phyloP scores from a whole-genome alignment of 2,888 invertebrate species.

The Pyrocoelia pectoralis region DNA sequence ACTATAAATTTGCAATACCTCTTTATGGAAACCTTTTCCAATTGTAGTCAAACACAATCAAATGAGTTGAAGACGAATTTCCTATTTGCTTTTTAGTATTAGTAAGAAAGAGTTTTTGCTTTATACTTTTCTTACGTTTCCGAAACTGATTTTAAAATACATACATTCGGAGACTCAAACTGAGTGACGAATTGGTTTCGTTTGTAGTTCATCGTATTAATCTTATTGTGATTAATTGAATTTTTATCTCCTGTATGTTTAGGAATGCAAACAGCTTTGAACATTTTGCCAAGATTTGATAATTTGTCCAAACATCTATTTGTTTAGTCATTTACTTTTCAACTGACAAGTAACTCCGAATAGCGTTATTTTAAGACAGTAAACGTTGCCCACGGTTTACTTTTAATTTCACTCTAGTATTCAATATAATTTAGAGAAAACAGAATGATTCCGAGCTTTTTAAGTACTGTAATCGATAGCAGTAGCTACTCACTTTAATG shows the following conservation, averaged over 20 bases:
- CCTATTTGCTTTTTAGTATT: conserved; percentile 10
- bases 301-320: conserved; percentile 1
- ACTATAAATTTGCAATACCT: conserved; percentile 36
- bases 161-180: too few relatives aligned
- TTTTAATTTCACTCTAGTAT: too few relatives aligned
- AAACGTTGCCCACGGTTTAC: too few relatives aligned
- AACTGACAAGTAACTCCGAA: neutral
- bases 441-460: too few relatives aligned
- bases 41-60: conserved; percentile 26
- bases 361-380: neutral
- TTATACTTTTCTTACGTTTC: neutral
- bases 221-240: neutral
- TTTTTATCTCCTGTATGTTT: neutral
- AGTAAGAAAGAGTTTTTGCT: neutral
- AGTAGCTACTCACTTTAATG: too few relatives aligned
- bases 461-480: too few relatives aligned
- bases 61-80: conserved; percentile 18
- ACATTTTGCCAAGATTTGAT: neutral
- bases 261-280: neutral
- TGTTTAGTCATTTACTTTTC: neutral
- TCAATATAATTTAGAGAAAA: too few relatives aligned
- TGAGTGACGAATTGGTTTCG: neutral
- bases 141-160: neutral
- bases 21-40: conserved; percentile 22
- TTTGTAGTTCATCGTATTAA: neutral